A percentile compares a stretch with the other conserved stretches of the same genome.
These are phyloP conservation scores for Rhagoletis pomonella DNA, from an alignment of 1,140 invertebrate species.

Conservation along the genomic window DNA sequence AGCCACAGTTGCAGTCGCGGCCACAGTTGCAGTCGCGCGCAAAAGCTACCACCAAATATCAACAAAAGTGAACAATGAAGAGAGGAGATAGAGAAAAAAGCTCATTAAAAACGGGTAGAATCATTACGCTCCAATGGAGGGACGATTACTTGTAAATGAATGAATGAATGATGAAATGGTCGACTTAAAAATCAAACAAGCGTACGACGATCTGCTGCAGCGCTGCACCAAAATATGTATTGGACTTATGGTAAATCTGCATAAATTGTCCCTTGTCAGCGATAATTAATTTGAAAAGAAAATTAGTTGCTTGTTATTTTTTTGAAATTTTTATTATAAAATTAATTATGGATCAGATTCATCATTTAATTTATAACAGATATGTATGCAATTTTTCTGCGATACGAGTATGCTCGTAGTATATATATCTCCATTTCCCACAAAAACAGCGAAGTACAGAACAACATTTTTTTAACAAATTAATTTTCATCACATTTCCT, in stretches of 20 bases:
- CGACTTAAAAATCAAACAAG: slow-evolving; percentile 29
- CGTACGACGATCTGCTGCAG: background rate
- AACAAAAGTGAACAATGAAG: background rate
- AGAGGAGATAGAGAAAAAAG: background rate
- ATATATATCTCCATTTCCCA: background rate
- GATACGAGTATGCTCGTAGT: background rate
- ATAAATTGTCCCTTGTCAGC: no score
- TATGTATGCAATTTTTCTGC: no score
- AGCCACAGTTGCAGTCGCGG: no score
- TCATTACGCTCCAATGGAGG: slow-evolving; percentile 38
- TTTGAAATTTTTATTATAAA: no score
- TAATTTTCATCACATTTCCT: slow-evolving; percentile 16
- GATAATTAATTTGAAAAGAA: no score
- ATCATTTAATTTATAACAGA: no score
- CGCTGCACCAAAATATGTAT: background rate
- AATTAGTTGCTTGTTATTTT: no score
- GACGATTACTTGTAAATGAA: background rate
- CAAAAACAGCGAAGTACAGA: background rate
- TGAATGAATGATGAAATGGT: slow-evolving; percentile 21
- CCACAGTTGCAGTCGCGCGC: background rate
- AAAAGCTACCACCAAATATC: background rate
- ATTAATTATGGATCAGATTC: no score
- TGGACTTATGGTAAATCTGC: no score
- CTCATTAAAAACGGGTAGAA: slow-evolving; percentile 47
- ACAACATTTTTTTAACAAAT: background rate